Base-by-base conservation (phyloP, 2,888 invertebrate genomes). In the Heliconius hortense region DNA sequence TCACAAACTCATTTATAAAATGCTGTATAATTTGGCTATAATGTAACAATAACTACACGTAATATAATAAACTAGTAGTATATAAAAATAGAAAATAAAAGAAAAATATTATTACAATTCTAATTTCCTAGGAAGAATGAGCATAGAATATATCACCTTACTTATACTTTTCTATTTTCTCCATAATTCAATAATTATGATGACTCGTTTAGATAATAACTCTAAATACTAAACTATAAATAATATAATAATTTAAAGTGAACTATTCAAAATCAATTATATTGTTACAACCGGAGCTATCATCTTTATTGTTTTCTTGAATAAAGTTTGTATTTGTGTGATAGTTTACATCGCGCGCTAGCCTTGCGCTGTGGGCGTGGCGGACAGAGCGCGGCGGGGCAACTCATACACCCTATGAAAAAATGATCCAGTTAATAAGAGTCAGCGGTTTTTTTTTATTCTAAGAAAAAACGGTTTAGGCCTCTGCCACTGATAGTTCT, bases 331-430 rank as follows among this genome's bases (percentile, higher is more conserved):
- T 78, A 77, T 81, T 75, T 80, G 80, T 78, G 80, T 80, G 82
- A 82, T 85, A 80, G 84, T 85, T 84, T 84, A 85, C 77, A 83
- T 83, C 82, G 82, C 76, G 72, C 60, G 59, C 74, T 85, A 87
- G 86, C 86, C 86, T 88, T 88, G 89, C 76, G 74, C 63, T 79
- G 82, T 78, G 76, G 82, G 82, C 79, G 82, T 81, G 84, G 72
- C 77, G 84, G 84, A 84, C 83, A 83, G 84, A 85, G 86, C 88
- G 82, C 85, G 80, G 84, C 83, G 84, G 82, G 83, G 84, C 84
- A 87, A 88, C 86, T 85, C 81, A 81, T 78, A 80, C 80, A 85
- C 83, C 84, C 84, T 84, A 81, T 80, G 78, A 80, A 80, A 82
- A 84, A 84, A 82, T 80, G 31, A 70, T 56, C 75, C 84, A 87